Conservation (phyloP, 2,797 vertebrate species). For the Furcifer pardalis region DNA sequence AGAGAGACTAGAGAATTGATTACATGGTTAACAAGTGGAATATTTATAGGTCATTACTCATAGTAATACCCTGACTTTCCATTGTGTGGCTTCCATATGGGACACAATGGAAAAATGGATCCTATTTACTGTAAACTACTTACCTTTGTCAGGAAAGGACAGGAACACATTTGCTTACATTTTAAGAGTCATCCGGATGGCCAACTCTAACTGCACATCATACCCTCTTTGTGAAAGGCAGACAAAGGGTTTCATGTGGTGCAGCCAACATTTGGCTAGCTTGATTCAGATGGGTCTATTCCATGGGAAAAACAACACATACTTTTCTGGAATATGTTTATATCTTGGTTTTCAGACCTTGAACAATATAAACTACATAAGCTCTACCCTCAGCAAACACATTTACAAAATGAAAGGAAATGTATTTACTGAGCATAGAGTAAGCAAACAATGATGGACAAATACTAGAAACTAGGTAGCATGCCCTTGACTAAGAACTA, state of each 20-base stretch:
- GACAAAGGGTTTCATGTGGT: no score
- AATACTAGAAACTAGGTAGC: not conserved
- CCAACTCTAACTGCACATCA: not conserved
- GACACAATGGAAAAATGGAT: slow-evolving; percentile 42
- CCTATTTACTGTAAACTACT: slow-evolving; percentile 35
- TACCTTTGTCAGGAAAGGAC: not conserved
- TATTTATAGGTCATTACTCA: slow-evolving; percentile 68
- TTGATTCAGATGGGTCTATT: not conserved
- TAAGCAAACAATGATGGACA: not conserved
- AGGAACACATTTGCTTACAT: not conserved
- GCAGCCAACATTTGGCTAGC: no score
- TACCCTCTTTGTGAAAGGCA: not conserved
- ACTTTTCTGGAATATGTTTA: not conserved
- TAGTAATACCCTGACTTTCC: slow-evolving; percentile 54
- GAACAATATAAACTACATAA: no score
- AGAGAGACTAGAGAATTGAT: slow-evolving; percentile 62
- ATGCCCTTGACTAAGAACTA: not conserved
- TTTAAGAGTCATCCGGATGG: not conserved
- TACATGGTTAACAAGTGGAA: slow-evolving; percentile 60
- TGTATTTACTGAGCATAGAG: no score
- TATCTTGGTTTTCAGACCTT: not conserved
- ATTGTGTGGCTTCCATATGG: slow-evolving; percentile 50
- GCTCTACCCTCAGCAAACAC: not conserved
- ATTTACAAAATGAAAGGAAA: not conserved
- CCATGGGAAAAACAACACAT: not conserved